Percentiles rank a stretch among this genome's conserved stretches.
Evolutionary conservation across 37 sponge, comb jelly and placozoan genomes (phyloP).

Genomic region (Aphrocallistes beatrix): DNA sequence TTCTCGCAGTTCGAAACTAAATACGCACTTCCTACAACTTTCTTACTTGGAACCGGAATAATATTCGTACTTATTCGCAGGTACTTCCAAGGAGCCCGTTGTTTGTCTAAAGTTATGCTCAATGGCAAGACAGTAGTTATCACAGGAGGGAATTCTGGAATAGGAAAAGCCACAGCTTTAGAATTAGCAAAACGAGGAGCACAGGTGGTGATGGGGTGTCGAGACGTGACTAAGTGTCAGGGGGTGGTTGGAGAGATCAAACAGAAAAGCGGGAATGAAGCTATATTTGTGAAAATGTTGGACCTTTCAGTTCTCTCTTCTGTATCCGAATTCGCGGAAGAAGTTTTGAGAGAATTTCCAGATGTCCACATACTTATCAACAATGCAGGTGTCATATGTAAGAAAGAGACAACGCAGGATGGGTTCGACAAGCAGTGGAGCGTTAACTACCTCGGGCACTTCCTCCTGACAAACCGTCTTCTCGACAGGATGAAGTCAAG

Average conservation of each 20-base stretch:
- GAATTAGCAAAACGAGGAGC: not conserved
- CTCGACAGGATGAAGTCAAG: not conserved
- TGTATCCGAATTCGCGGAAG: not conserved
- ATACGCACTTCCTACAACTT: not conserved
- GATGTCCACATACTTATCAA: not conserved
- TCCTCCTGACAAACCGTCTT: not conserved
- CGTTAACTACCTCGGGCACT: constrained; percentile 2
- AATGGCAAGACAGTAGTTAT: not conserved
- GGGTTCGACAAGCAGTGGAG: constrained; percentile 16
- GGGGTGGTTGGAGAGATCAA: not conserved
- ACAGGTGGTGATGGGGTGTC: not conserved
- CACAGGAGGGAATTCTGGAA: not conserved
- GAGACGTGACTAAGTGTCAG: not conserved
- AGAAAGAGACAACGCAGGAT: not conserved
- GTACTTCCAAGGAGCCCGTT: not conserved
- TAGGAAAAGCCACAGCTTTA: not conserved
- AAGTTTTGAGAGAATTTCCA: not conserved
- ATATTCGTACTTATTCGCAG: not conserved
- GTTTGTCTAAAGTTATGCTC: not conserved
- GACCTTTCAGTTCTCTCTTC: not conserved
- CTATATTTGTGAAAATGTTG: not conserved
- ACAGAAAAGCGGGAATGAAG: not conserved
- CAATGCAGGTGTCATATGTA: not conserved
- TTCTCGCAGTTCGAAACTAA: not conserved
- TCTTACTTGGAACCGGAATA: not conserved